Conservation (phyloP, 2,888 invertebrate genomes). For the Drosophila histrio region DNA sequence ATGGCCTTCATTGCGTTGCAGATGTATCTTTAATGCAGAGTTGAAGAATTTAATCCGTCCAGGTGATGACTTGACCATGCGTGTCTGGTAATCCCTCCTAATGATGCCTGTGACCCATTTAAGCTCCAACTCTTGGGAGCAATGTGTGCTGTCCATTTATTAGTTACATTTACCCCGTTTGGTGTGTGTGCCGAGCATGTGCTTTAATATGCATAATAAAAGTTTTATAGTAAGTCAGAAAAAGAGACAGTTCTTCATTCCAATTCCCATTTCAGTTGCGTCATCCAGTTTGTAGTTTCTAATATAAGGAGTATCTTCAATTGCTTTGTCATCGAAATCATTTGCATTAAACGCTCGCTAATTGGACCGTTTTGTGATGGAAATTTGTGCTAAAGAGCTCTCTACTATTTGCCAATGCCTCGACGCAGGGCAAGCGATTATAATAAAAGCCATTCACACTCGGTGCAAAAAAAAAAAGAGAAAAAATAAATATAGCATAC, state of each 20-base stretch:
- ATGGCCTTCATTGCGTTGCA: constrained; percentile 29
- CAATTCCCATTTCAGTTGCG: constrained; percentile 6
- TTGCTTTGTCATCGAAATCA: constrained; percentile 58
- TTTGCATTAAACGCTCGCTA: constrained; percentile 70
- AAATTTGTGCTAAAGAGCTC: constrained; percentile 59
- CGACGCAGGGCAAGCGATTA: constrained; percentile 41
- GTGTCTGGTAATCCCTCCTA: constrained; percentile 61
- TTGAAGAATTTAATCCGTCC: constrained; percentile 56
- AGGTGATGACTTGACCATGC: constrained; percentile 28
- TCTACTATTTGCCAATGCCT: constrained; percentile 2
- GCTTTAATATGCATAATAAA: constrained; percentile 50
- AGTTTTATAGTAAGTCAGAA: constrained; percentile 35
- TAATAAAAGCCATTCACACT: constrained; percentile 62
- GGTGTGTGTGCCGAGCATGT: constrained; percentile 15
- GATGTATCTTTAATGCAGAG: constrained; percentile 39
- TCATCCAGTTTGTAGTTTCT: constrained; percentile 4
- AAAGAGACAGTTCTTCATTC: not conserved
- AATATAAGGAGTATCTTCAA: constrained; percentile 13
- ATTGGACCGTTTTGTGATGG: constrained; percentile 75
- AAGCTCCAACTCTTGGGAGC: constrained; percentile 52
- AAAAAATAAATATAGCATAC: constrained; percentile 54
- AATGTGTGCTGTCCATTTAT: constrained; percentile 14
- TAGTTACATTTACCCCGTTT: constrained; percentile 3
- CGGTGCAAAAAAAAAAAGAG: not conserved
- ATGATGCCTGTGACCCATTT: constrained; percentile 70